Conservation (phyloP, 1,140 invertebrate species). For the Lysiphlebus fabarum region DNA sequence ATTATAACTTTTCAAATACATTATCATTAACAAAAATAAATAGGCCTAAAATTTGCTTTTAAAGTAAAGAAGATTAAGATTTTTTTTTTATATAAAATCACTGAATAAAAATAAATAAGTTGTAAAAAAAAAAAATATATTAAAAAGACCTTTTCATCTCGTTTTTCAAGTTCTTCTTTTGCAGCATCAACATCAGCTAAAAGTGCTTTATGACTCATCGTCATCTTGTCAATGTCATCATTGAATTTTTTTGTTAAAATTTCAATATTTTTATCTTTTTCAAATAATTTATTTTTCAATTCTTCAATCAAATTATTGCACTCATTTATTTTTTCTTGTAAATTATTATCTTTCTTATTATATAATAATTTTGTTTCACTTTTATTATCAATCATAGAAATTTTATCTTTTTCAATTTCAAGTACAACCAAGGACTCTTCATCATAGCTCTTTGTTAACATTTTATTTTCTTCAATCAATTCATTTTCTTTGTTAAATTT, state of each 20-base stretch:
- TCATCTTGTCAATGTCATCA: conserved; percentile 29
- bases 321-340: conserved; percentile 18
- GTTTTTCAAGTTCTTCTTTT: conserved; percentile 32
- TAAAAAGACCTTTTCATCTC: conserved; percentile 33
- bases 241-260: conserved; percentile 27
- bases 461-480: too few relatives aligned
- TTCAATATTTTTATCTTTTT: conserved; percentile 31
- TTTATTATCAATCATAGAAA: too few relatives aligned
- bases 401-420: not conserved
- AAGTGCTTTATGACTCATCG: conserved; percentile 24
- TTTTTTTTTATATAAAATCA: too few relatives aligned
- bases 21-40: too few relatives aligned
- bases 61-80: too few relatives aligned
- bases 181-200: conserved; percentile 24
- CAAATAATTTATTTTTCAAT: conserved; percentile 32
- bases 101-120: too few relatives aligned
- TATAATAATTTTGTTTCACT: too few relatives aligned
- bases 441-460: too few relatives aligned
- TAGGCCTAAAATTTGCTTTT: too few relatives aligned
- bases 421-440: not conserved
- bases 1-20: too few relatives aligned
- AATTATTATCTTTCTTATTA: not conserved
- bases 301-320: conserved; percentile 28
- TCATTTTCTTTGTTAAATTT: too few relatives aligned
- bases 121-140: not conserved